Percentiles rank a stretch among this genome's conserved stretches.
Evolutionary conservation across 2,113 vertebrate species (phyloP).

Genomic region (Plecturocebus donacophilus): DNA sequence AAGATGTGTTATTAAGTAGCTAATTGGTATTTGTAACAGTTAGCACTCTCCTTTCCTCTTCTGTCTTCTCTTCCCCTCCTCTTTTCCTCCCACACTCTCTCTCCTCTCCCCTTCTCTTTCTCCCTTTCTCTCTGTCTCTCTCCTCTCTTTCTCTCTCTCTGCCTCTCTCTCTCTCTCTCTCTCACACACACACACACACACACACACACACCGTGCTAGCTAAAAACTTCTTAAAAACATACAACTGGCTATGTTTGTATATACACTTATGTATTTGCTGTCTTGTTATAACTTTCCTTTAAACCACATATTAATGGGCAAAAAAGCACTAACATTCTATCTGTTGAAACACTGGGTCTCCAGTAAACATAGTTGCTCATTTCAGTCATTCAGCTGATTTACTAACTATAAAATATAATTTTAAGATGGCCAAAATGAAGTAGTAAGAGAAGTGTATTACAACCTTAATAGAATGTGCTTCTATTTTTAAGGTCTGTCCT

Average conservation of each 20-base stretch:
- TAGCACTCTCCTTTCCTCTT: neutral
- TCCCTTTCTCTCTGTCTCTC: neutral
- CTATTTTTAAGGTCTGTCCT: slow-evolving; percentile 14
- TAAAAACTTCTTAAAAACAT: slow-evolving; percentile 31
- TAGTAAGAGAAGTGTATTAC: neutral
- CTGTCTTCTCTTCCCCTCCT: too few relatives aligned
- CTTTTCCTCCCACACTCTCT: neutral
- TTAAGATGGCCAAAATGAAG: slow-evolving; percentile 25
- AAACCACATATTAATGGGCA: neutral
- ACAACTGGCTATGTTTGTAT: neutral
- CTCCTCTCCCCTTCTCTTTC: neutral
- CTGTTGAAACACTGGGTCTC: neutral
- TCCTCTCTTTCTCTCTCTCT: too few relatives aligned
- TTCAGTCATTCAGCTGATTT: neutral
- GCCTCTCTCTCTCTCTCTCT: neutral
- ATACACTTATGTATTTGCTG: neutral
- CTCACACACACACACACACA: neutral
- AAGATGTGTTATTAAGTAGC: neutral
- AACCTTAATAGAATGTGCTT: slow-evolving; percentile 33
- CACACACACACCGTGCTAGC: neutral
- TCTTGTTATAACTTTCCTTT: neutral
- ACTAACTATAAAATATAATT: slow-evolving; percentile 31
- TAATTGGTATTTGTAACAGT: slow-evolving; percentile 6
- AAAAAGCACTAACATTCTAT: neutral
- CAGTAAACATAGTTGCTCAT: neutral